These are phyloP conservation scores for Drosophila quinaria DNA, from an alignment of 2,888 invertebrate genomes.

Conservation along the genomic window DNA sequence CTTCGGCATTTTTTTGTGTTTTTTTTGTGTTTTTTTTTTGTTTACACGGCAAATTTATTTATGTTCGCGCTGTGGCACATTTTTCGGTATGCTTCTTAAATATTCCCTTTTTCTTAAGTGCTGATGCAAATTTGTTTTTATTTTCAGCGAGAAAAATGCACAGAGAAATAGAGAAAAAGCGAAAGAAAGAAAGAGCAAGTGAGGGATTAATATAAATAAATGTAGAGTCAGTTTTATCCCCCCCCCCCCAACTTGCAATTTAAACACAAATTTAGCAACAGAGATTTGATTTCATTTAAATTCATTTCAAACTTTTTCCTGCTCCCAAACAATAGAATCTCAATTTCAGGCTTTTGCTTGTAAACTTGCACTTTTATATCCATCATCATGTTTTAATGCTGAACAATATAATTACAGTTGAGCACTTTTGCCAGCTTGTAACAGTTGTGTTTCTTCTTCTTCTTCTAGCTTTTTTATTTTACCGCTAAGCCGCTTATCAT, in stretches of 20 bases:
- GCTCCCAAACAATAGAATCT: constrained; percentile 16
- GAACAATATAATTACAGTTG: constrained; percentile 23
- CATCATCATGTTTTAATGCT: constrained; percentile 12
- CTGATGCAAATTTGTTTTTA: constrained; percentile 73
- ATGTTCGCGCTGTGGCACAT: constrained; percentile 72
- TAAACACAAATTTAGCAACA: constrained; percentile 5
- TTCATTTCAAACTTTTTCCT: constrained; percentile 21
- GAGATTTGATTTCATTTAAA: constrained; percentile 14
- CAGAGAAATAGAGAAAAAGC: background rate
- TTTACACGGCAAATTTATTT: constrained; percentile 80
- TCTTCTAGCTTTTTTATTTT: constrained; percentile 3
- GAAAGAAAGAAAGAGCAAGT: constrained; percentile 4
- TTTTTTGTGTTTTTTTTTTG: constrained; percentile 54
- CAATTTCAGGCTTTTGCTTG: background rate
- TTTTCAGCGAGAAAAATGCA: constrained; percentile 30
- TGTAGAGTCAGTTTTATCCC: background rate
- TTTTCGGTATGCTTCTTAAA: constrained; percentile 62
- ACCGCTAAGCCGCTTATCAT: constrained; percentile 33
- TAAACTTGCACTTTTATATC: constrained; percentile 6
- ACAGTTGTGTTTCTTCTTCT: constrained; percentile 4
- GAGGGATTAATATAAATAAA: constrained; percentile 3
- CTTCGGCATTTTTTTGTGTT: constrained; percentile 49
- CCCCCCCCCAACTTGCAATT: background rate
- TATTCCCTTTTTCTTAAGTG: constrained; percentile 75
- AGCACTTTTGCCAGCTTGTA: constrained; percentile 15